These are phyloP conservation scores for Perodicticus potto DNA, from an alignment of 2,797 vertebrate genomes.

Conservation along the genomic window DNA sequence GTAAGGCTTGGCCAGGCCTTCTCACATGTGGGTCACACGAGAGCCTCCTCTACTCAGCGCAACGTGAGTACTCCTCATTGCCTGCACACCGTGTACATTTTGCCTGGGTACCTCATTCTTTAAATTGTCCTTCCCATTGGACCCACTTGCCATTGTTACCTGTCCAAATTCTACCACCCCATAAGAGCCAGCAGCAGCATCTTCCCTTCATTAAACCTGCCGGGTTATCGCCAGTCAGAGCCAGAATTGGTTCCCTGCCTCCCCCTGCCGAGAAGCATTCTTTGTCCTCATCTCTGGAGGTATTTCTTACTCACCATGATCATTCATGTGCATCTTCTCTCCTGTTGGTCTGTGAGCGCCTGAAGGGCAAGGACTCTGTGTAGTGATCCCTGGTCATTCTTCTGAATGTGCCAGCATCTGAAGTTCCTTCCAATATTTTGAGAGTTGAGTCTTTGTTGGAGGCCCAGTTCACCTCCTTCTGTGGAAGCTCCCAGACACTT, in stretches of 20 bases:
- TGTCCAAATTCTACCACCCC: not conserved
- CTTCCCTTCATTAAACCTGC: not conserved
- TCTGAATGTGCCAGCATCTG: not conserved
- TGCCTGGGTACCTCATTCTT: not conserved
- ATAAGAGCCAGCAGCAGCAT: not conserved
- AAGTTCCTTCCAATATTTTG: not conserved
- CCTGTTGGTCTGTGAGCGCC: not conserved
- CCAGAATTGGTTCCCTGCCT: not conserved
- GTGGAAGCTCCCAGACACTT: not conserved
- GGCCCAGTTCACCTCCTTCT: not conserved
- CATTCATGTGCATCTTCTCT: not conserved
- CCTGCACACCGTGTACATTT: not conserved
- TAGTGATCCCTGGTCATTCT: not conserved
- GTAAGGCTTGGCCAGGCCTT: not conserved
- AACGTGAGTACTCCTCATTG: rapidly evolving
- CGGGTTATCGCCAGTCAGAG: not conserved
- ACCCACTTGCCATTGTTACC: not conserved
- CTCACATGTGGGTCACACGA: not conserved
- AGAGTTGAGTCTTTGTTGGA: not conserved
- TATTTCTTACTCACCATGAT: not conserved
- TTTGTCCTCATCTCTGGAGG: not conserved
- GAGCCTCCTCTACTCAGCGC: not conserved
- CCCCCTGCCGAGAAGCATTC: not conserved
- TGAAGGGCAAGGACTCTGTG: not conserved
- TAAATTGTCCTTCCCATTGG: not conserved